A percentile compares a stretch with the other conserved stretches of the same genome.
Evolutionary conservation across 1,140 invertebrate genomes (phyloP).

Genomic region (Ceratosolen solmsi): DNA sequence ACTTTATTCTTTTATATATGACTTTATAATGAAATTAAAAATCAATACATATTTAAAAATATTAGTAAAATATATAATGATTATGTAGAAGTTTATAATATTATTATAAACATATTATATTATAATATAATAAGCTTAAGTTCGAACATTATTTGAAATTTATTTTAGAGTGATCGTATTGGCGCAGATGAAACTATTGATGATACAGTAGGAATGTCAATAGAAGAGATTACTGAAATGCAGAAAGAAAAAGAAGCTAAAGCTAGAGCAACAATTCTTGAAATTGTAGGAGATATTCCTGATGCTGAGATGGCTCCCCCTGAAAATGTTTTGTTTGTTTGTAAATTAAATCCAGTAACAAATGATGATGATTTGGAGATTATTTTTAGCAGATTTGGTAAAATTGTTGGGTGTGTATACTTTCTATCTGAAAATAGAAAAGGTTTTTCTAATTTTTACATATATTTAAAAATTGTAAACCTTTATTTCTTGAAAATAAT

Average conservation of each 20-base stretch:
- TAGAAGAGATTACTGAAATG: conserved; percentile 90
- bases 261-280: conserved; percentile 96
- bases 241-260: conserved; percentile 94
- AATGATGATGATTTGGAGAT: conserved; percentile 98
- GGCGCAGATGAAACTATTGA: conserved; percentile 96
- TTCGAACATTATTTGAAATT: no score
- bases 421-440: background rate
- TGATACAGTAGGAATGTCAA: conserved; percentile 88
- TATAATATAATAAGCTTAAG: no score
- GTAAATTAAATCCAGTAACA: conserved; percentile 99
- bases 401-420: conserved; percentile 81
- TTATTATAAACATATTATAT: no score
- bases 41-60: background rate
- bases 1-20: conserved; percentile 42
- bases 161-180: conserved; percentile 86
- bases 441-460: no score
- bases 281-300: conserved; percentile 98
- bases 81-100: background rate
- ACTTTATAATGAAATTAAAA: conserved; percentile 25
- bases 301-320: conserved; percentile 97
- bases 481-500: no score
- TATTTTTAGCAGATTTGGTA: conserved; percentile 97
- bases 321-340: conserved; percentile 99
- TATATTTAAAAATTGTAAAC: no score
- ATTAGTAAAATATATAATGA: conserved; percentile 21